Base-by-base conservation (phyloP, 1,140 invertebrate genomes). In the Pogonognathellus flavescens region DNA sequence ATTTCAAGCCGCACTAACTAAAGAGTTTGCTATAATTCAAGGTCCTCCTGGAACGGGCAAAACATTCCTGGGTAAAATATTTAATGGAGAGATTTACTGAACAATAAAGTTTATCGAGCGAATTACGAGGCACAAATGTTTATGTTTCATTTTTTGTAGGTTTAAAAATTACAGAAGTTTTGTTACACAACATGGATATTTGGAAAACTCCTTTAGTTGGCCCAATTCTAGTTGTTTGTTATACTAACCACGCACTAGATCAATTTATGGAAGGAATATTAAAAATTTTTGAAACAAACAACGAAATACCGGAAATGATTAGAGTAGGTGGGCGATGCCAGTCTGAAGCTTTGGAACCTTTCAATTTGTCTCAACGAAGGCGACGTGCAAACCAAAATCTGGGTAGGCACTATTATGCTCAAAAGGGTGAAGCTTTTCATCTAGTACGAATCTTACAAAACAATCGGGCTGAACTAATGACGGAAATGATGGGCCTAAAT, bases 211-310 rank as follows among this genome's bases (percentile, higher is more conserved):
- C 11, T 11, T 20, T 1, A 16, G 11, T 53, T 9, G 53, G 62
- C 55, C 94, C 95, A 7, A 94, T 97, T 84, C 90, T 97, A 1
- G 92, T 97, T 13, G 93, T 97, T 31, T 96, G 95, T 89, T 96
- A 94, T 87, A 97, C 95, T 0, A 97, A 97, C 90, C 95, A 97
- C 90, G 96, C 96, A 1, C 90, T 97, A 6, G 96, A 97, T 91
- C 95, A 97, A 89, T 97, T 97, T 91, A 90, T 97, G n/a, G 93
- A 96, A 90, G 94, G 94, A 20, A 92, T 95, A 10, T 89, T 93
- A 8, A 84, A 90, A 18, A 88, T 89, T 60, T 87, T 83, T n/a
- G 22, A 85, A 11, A 89, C 89, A 8, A 83, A 92, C 18, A 20
- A 72, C 3, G 6, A 57, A 5, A 50, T 53, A 11, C 87, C 87